phyloP scores from a whole-genome alignment of 2,888 invertebrate genomes.

The Ornithoptera priamus region DNA sequence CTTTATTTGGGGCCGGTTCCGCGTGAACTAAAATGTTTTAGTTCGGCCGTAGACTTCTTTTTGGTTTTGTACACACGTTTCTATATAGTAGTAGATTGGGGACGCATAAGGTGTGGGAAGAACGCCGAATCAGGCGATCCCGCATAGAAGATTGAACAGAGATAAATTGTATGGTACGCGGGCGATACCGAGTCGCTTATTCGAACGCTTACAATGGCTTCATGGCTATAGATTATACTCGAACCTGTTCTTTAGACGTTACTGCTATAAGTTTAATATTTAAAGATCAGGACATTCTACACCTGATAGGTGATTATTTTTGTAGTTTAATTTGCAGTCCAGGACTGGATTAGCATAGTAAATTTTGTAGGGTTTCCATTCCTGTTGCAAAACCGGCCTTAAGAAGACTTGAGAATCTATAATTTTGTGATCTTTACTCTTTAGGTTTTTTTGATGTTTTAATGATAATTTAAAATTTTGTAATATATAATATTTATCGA shows the following conservation, averaged over 20 bases:
- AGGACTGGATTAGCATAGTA: slow-evolving; percentile 52
- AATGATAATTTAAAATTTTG: neutral
- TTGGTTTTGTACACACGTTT: slow-evolving; percentile 35
- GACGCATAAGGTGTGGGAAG: slow-evolving; percentile 67
- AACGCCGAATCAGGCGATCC: slow-evolving; percentile 56
- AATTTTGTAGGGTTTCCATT: slow-evolving; percentile 48
- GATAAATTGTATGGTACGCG: slow-evolving; percentile 57
- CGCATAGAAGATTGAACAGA: slow-evolving; percentile 53
- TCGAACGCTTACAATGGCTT: slow-evolving; percentile 41
- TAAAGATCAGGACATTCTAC: slow-evolving; percentile 51
- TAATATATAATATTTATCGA: slow-evolving; percentile 5
- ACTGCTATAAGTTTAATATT: slow-evolving; percentile 47
- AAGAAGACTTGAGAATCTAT: slow-evolving; percentile 44
- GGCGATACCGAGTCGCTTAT: slow-evolving; percentile 31
- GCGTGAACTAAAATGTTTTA: slow-evolving; percentile 59
- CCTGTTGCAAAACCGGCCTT: slow-evolving; percentile 37
- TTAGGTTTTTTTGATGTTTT: neutral
- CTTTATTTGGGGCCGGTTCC: slow-evolving; percentile 60
- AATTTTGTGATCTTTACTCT: slow-evolving; percentile 21
- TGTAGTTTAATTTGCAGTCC: slow-evolving; percentile 67
- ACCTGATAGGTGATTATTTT: slow-evolving; percentile 66
- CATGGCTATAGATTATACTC: slow-evolving; percentile 42
- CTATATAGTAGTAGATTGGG: slow-evolving; percentile 42
- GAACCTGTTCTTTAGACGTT: slow-evolving; percentile 59
- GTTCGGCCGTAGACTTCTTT: slow-evolving; percentile 38